These are phyloP conservation scores for Colostygia pectinataria DNA, from an alignment of 2,888 invertebrate genomes.

Conservation along the genomic window DNA sequence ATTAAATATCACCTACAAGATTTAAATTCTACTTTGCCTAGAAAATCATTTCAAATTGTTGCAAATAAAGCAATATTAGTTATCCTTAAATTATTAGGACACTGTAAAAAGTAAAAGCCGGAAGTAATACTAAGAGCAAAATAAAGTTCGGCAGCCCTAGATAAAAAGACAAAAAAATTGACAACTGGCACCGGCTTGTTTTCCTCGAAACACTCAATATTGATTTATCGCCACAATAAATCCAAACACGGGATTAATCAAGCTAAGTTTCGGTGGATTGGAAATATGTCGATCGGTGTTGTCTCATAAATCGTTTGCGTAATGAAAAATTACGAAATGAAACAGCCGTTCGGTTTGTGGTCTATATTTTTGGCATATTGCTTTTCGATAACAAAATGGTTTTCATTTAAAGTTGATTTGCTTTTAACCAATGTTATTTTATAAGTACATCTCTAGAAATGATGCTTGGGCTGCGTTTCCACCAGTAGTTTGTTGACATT, in stretches of 20 bases:
- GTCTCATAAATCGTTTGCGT: constrained; percentile 32
- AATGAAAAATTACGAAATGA: constrained; percentile 36
- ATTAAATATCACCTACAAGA: too few relatives aligned
- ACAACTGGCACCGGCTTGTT: constrained; percentile 52
- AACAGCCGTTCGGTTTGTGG: constrained; percentile 25
- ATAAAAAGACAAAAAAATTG: constrained; percentile 56
- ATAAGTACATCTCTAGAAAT: too few relatives aligned
- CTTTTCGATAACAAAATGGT: constrained; percentile 12
- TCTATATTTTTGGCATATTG: constrained; percentile 24
- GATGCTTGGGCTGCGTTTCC: too few relatives aligned
- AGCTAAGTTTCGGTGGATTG: constrained; percentile 63
- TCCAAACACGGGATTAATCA: constrained; percentile 74
- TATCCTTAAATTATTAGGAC: too few relatives aligned
- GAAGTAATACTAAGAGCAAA: too few relatives aligned
- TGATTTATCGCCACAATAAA: constrained; percentile 78
- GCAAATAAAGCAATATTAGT: too few relatives aligned
- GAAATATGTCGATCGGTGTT: constrained; percentile 58
- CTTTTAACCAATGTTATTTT: too few relatives aligned
- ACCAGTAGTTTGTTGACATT: too few relatives aligned
- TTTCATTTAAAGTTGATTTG: background rate
- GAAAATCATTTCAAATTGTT: too few relatives aligned
- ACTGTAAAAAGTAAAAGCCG: too few relatives aligned
- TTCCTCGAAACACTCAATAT: constrained; percentile 53
- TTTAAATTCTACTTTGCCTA: too few relatives aligned
- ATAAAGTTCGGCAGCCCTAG: constrained; percentile 6